Evolutionary conservation across 2,888 invertebrate genomes (phyloP), one percentile per base, ranked within the genome.

Genomic region (Notodonta dromedarius): DNA sequence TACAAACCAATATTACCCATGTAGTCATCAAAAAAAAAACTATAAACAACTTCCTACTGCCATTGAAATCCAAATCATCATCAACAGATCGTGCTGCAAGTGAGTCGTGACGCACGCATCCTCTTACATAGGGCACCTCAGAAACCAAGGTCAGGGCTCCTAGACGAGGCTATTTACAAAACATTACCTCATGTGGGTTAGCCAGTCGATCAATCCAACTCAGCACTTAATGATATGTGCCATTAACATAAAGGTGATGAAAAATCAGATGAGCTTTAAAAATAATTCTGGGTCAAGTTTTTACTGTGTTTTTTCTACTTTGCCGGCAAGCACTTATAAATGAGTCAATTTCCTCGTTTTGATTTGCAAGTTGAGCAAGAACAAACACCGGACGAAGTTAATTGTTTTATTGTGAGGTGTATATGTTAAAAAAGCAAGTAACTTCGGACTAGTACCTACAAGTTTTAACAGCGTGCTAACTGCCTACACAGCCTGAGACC

Each of bases 101-200:
- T 46, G 40, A 61, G 50, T 77, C 79, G 82, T 83, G 84, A 77
- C 65, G 68, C 78, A 82, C 79, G 76, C 78, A 77, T 71, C 70
- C 67, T 61, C 57, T 61, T 66, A 58, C 59, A 58, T 65, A 63
- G 67, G 66, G 6, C 44, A 54, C 66, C 65, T 73, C 70, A 66
- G 61, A 67, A 66, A 69, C 57, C 80, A 86, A 86, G 86, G 86
- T 79, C 83, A 71, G 53, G 69, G 72, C 60, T 67, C 66, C 74
- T 76, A 76, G 73, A 70, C 68, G 78, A 82, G 70, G 73, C 68
- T 68, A 60, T 63, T 58, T 67, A 65, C 59, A 69, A 65, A 73
- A 76, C 71, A 68, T 79, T 77, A 76, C 74, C 63, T 76, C 68
- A 76, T 62, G 59, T 53, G 11, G 12, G 11, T 53, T 53, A 53